A percentile compares a stretch with the other conserved stretches of the same genome.
Evolutionary conservation across 2,888 invertebrate genomes (phyloP).

Genomic region (Eucera pruinosa): DNA sequence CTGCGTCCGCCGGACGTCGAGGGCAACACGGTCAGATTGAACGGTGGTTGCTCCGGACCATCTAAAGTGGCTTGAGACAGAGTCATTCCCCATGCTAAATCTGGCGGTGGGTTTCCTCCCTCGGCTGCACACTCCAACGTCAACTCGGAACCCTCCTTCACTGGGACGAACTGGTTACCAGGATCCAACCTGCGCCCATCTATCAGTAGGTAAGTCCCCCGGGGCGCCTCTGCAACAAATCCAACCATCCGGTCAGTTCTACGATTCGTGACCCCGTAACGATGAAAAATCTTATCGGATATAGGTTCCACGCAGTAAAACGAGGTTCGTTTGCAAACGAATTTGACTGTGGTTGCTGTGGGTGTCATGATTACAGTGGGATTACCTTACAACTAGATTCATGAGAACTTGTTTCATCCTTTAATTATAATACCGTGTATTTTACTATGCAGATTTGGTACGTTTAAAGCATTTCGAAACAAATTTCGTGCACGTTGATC

Average conservation of each 20-base stretch:
- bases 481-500: too few species aligned
- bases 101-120: constrained; percentile 90
- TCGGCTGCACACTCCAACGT: constrained; percentile 94
- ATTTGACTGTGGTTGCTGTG: background rate
- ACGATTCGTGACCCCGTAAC: constrained; percentile 57
- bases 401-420: too few species aligned
- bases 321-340: background rate
- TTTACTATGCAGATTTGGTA: too few species aligned
- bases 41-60: constrained; percentile 81
- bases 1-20: constrained; percentile 83
- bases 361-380: too few species aligned
- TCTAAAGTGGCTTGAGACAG: constrained; percentile 84
- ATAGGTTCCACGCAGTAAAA: background rate
- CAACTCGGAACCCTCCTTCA: constrained; percentile 93
- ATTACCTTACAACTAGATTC: too few species aligned
- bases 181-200: constrained; percentile 94
- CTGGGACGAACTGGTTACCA: constrained; percentile 94
- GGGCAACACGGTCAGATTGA: constrained; percentile 81
- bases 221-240: constrained; percentile 90
- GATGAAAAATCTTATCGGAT: constrained; percentile 59
- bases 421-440: too few species aligned
- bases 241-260: constrained; percentile 52
- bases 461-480: too few species aligned
- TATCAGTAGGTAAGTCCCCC: constrained; percentile 93
- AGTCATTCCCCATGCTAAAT: constrained; percentile 88